Evolutionary conservation across 2,797 vertebrate genomes (phyloP).

Genomic region (Odontamblyopus lacepedii): DNA sequence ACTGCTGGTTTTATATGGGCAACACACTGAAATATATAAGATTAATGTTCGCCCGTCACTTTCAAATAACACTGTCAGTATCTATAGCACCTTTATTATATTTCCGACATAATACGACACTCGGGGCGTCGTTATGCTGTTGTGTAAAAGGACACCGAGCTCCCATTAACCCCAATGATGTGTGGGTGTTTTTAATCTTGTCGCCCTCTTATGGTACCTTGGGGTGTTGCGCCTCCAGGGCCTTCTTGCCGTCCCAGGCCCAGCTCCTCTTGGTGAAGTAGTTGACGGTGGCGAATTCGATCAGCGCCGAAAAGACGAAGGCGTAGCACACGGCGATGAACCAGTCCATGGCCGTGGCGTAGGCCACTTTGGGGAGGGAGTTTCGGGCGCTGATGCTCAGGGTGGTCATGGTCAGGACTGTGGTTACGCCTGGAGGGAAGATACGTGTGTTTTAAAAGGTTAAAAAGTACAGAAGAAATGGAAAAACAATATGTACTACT

Average conservation of each 20-base stretch:
- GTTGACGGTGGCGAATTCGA: slow-evolving; percentile 97
- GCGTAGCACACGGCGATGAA: slow-evolving; percentile 98
- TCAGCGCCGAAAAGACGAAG: slow-evolving; percentile 96
- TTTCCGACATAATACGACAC: neutral
- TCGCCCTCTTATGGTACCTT: slow-evolving; percentile 53
- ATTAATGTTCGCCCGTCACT: neutral
- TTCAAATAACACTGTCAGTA: neutral
- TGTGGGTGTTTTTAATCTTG: neutral
- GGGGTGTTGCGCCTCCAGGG: slow-evolving; percentile 83
- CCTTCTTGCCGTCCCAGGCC: slow-evolving; percentile 98
- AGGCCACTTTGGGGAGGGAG: slow-evolving; percentile 96
- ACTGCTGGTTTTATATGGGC: no score
- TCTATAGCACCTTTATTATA: neutral
- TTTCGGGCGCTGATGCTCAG: slow-evolving; percentile 97
- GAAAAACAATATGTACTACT: neutral
- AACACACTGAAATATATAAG: neutral
- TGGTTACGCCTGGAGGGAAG: slow-evolving; percentile 87
- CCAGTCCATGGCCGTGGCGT: slow-evolving; percentile 98
- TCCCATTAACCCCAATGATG: neutral
- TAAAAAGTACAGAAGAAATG: no score
- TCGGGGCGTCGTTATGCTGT: neutral
- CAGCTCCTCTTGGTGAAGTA: slow-evolving; percentile 99
- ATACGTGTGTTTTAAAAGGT: slow-evolving; percentile 13
- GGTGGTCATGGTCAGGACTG: slow-evolving; percentile 97
- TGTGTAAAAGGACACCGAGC: neutral